Evolutionary conservation across 2,888 invertebrate species (phyloP), one percentile per base, ranked within the genome.

Genomic region (Arenicola marina): DNA sequence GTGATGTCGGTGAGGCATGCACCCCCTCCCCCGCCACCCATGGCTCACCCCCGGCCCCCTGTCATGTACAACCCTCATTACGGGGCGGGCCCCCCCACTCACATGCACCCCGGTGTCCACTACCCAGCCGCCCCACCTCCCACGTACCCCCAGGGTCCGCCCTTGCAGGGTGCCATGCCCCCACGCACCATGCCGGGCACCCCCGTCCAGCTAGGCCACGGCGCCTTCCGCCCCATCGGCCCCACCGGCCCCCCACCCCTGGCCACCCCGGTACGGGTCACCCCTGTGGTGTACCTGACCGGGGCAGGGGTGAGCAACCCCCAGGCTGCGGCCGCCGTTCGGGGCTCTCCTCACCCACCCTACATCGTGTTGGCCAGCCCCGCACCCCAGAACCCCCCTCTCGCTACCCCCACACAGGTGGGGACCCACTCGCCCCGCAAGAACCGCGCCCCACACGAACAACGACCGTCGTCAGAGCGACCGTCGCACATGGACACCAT

Each of bases 171-270:
- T 11, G 7, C 15, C 7, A 48, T 24, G 7, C 48, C 11, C 7
- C 48, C 15, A 48, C 26, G 24, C 7, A 24, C 26, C 48, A 11
- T 24, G 18, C 18, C 7, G 15, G 48, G 15, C 7, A 24, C 48
- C 7, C 48, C 48, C 7, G n/a, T 53, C 4, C 53, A 53, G 32
- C 53, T 21, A 24, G 53, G 53, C 4, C 31, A 32, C 7, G 29
- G 53, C 11, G 29, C 11, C 15, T 53, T 53, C 53, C 53, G 53
- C 11, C 53, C 53, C 7, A 53, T 53, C 32, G 32, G 31, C 53
- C n/a, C n/a, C n/a, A 32, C 53, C 31, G 7, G 11, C 15, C 53
- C 53, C 4, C 7, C 4, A 31, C 53, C 7, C 28, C 53, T 31
- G 11, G 15, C 24, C 15, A 28, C 53, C 15, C 53, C 29, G 32